These are phyloP conservation scores for Trachurus trachurus DNA, from an alignment of 2,797 vertebrate species.

Conservation along the genomic window DNA sequence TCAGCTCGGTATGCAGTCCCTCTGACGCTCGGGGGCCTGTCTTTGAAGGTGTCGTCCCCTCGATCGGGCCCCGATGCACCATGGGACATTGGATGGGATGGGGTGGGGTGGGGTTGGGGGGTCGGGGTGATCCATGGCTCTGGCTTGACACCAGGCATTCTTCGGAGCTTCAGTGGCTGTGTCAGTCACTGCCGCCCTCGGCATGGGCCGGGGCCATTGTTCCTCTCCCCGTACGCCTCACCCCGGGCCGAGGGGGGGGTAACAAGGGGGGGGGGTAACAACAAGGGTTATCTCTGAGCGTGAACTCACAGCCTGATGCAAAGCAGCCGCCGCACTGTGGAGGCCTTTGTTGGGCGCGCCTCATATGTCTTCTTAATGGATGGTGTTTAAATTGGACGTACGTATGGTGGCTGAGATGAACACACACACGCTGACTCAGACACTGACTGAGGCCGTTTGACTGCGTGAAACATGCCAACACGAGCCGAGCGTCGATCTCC, in stretches of 20 bases:
- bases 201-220: constrained; percentile 92
- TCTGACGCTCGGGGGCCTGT: constrained; percentile 89
- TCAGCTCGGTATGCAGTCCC: constrained; percentile 88
- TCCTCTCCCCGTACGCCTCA: constrained; percentile 89
- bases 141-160: constrained; percentile 94
- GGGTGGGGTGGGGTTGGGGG: constrained; percentile 88
- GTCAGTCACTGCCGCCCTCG: constrained; percentile 96
- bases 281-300: constrained; percentile 93
- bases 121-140: constrained; percentile 87
- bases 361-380: constrained; percentile 72
- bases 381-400: constrained; percentile 63
- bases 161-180: constrained; percentile 90
- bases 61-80: constrained; percentile 89
- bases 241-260: constrained; percentile 77
- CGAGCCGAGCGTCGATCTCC: too few relatives aligned
- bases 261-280: constrained; percentile 91
- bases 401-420: constrained; percentile 43
- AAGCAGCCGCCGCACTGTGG: constrained; percentile 86
- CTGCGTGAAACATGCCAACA: too few relatives aligned
- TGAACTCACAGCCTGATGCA: constrained; percentile 88
- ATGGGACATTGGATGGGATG: constrained; percentile 87
- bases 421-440: constrained; percentile 14
- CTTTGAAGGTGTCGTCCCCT: constrained; percentile 97
- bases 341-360: constrained; percentile 77
- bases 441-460: too few relatives aligned